Evolutionary conservation across 2,113 vertebrate genomes (phyloP).

Genomic region (Mesoclemmys tuberculata): DNA sequence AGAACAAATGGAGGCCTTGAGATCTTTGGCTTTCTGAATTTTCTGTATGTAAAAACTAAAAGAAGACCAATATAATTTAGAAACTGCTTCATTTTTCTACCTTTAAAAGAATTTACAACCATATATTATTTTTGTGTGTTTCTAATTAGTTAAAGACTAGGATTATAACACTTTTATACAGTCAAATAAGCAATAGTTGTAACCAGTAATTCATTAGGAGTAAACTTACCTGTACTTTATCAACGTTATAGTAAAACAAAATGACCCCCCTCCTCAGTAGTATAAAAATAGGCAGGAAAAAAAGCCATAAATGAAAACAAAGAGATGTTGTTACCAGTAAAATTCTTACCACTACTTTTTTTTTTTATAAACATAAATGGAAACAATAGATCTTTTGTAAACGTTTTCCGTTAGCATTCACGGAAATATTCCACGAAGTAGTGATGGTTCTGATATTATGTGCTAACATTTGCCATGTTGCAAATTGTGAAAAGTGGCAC

Average conservation of each 20-base stretch:
- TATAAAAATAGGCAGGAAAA: neutral
- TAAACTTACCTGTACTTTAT: neutral
- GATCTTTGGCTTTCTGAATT: neutral
- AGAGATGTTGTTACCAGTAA: neutral
- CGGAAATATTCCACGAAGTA: neutral
- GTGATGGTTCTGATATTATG: neutral
- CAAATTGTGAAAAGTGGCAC: neutral
- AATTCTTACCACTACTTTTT: neutral
- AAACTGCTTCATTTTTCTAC: neutral
- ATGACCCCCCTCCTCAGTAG: too few relatives aligned
- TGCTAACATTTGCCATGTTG: neutral
- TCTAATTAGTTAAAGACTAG: slow-evolving; percentile 2
- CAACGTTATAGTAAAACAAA: neutral
- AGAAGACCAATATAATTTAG: neutral
- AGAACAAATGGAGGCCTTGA: neutral
- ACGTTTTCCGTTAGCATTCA: neutral
- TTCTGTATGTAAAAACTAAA: neutral
- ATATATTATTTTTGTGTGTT: slow-evolving; percentile 36
- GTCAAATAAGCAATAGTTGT: neutral
- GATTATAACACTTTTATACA: slow-evolving; percentile 3
- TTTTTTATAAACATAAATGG: neutral
- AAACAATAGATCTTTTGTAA: neutral
- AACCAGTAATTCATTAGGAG: slow-evolving; percentile 17
- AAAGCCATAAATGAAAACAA: neutral
- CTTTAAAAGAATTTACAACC: slow-evolving; percentile 11